Percentiles rank a stretch among this genome's conserved stretches.
Evolutionary conservation across 2,113 vertebrate species (phyloP).

Genomic region (Melozone crissalis): DNA sequence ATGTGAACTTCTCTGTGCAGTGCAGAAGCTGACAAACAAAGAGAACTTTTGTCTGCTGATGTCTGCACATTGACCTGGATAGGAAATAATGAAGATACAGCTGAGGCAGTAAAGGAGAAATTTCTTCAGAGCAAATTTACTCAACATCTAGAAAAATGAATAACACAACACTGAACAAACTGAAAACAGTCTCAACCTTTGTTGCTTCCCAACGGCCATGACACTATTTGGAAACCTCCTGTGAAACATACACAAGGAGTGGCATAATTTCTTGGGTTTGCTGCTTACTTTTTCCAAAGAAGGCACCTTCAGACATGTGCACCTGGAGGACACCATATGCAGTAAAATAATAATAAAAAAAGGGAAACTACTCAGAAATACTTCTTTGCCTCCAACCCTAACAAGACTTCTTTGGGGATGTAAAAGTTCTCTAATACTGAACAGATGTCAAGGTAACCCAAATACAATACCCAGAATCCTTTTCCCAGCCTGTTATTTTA

Average conservation of each 20-base stretch:
- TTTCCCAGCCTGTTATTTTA: conserved; percentile 16
- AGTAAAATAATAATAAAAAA: neutral
- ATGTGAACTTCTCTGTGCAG: neutral
- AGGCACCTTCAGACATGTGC: neutral
- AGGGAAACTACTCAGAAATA: neutral
- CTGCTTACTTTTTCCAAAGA: neutral
- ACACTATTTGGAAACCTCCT: conserved; percentile 21
- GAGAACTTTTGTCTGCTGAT: neutral
- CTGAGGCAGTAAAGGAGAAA: neutral
- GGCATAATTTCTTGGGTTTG: neutral
- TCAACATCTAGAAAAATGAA: conserved; percentile 20
- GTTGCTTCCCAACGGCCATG: neutral
- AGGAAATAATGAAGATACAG: neutral
- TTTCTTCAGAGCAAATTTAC: conserved; percentile 27
- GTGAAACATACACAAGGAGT: neutral
- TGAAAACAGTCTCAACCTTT: conserved; percentile 18
- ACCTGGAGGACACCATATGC: neutral
- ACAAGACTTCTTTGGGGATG: neutral
- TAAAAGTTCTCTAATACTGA: neutral
- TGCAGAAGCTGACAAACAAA: neutral
- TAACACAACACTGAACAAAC: neutral
- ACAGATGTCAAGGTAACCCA: neutral
- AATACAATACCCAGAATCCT: conserved; percentile 7
- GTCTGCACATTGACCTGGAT: neutral
- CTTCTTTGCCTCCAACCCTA: neutral